Evolutionary conservation across 2,113 vertebrate species (phyloP).

Genomic region (Cryptomyrus ogoouensis): DNA sequence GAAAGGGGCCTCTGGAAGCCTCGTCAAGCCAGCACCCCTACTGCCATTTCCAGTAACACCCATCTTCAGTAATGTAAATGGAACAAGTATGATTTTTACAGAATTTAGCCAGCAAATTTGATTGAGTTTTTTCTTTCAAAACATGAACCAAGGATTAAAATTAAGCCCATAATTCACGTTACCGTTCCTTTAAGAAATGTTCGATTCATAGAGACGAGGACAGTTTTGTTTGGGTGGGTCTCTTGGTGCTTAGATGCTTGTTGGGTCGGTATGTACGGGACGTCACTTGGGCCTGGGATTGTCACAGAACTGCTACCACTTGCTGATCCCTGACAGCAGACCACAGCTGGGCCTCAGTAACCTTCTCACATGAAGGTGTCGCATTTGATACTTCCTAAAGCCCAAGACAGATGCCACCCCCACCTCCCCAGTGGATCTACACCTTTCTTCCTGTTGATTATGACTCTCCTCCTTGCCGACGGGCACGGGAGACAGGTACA

Average conservation of each 20-base stretch:
- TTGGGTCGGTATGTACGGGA: constrained; percentile 5
- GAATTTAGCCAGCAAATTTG: not conserved
- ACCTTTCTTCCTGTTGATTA: constrained; percentile 43
- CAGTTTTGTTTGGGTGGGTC: constrained; percentile 54
- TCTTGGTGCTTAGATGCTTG: constrained; percentile 45
- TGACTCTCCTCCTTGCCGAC: constrained; percentile 57
- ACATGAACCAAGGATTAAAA: not conserved
- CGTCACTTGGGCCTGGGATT: not conserved
- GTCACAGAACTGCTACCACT: constrained; percentile 35
- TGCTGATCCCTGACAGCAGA: constrained; percentile 40
- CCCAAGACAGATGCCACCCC: constrained; percentile 54
- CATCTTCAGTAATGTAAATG: not conserved
- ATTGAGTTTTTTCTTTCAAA: not conserved
- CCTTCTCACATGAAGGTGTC: constrained; percentile 58
- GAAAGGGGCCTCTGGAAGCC: not conserved
- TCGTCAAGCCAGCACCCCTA: not conserved
- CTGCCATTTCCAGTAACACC: not conserved
- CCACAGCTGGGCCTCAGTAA: constrained; percentile 45
- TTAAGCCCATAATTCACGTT: not conserved
- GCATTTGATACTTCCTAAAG: constrained; percentile 65
- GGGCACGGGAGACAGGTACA: constrained; percentile 32
- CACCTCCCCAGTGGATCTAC: constrained; percentile 30
- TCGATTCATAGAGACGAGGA: not conserved
- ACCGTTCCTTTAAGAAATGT: not conserved
- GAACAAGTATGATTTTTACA: not conserved